These are phyloP conservation scores for Penaeus monodon DNA, from an alignment of 2,888 invertebrate species.

Conservation along the genomic window DNA sequence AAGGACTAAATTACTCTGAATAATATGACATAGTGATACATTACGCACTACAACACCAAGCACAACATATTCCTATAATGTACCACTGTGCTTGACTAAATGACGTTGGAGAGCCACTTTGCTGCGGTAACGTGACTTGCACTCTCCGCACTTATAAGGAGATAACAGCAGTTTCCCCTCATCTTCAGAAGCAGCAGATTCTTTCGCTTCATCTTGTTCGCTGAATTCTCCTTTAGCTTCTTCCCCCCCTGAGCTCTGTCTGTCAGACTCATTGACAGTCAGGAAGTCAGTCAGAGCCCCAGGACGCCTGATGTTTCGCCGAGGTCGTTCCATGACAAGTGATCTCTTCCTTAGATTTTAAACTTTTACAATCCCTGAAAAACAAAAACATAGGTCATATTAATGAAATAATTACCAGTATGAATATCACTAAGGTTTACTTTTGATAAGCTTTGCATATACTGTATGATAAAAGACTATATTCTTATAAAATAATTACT, in stretches of 20 bases:
- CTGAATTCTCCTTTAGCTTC: neutral
- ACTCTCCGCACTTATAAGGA: conserved; percentile 50
- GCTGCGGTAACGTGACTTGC: conserved; percentile 50
- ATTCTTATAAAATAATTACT: too few species aligned
- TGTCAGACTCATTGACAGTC: conserved; percentile 25
- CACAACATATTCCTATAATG: too few species aligned
- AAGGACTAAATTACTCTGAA: too few species aligned
- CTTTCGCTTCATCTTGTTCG: conserved; percentile 2
- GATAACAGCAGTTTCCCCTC: conserved; percentile 22
- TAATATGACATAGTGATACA: too few species aligned
- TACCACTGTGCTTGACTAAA: conserved; percentile 53
- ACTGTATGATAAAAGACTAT: too few species aligned
- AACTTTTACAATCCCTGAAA: too few species aligned
- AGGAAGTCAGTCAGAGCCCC: conserved; percentile 40
- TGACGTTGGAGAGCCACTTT: conserved; percentile 48
- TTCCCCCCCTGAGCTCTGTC: neutral
- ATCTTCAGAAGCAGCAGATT: conserved; percentile 1
- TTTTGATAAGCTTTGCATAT: too few species aligned
- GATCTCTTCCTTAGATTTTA: neutral
- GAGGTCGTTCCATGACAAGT: conserved; percentile 41
- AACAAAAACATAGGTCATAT: too few species aligned
- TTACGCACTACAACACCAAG: too few species aligned
- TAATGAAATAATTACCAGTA: too few species aligned
- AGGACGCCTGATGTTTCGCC: conserved; percentile 35
- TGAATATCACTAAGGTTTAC: too few species aligned